Evolutionary conservation across 2,888 invertebrate species (phyloP).

Genomic region (Cistogaster globosa): DNA sequence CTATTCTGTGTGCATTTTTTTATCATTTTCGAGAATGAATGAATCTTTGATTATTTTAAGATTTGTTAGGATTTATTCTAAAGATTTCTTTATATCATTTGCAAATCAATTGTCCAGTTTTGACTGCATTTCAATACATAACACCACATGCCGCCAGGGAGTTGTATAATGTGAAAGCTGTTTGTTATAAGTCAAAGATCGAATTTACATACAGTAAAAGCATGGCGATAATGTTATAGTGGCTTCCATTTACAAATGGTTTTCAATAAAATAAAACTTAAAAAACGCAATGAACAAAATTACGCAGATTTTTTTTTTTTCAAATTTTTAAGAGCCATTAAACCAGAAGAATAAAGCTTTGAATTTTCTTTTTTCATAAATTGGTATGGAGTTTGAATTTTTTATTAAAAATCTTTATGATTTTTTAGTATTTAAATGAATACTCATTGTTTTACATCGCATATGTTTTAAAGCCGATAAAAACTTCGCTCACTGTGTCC

Average conservation of each 20-base stretch:
- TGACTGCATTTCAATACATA: slow-evolving; percentile 43
- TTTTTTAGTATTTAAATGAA: too few species aligned
- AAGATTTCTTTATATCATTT: slow-evolving; percentile 37
- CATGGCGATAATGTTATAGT: slow-evolving; percentile 40
- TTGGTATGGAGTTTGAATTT: too few species aligned
- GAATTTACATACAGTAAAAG: slow-evolving; percentile 42
- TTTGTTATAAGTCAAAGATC: slow-evolving; percentile 27
- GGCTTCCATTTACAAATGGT: neutral
- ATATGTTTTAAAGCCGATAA: too few species aligned
- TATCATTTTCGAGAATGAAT: slow-evolving; percentile 16
- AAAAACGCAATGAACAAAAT: neutral
- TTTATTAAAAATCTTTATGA: too few species aligned
- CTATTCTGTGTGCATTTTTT: neutral
- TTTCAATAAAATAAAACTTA: neutral
- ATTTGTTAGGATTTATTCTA: slow-evolving; percentile 9
- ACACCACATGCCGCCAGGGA: slow-evolving; percentile 49
- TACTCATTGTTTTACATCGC: too few species aligned
- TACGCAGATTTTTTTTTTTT: too few species aligned
- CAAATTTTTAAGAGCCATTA: too few species aligned
- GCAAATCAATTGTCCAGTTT: slow-evolving; percentile 59
- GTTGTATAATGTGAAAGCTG: slow-evolving; percentile 54
- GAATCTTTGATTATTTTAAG: slow-evolving; percentile 53
- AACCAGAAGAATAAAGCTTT: too few species aligned
- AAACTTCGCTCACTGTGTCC: too few species aligned
- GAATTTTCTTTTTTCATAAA: too few species aligned